Conservation (phyloP, 2,888 invertebrate species). For the Dynastes maya region DNA sequence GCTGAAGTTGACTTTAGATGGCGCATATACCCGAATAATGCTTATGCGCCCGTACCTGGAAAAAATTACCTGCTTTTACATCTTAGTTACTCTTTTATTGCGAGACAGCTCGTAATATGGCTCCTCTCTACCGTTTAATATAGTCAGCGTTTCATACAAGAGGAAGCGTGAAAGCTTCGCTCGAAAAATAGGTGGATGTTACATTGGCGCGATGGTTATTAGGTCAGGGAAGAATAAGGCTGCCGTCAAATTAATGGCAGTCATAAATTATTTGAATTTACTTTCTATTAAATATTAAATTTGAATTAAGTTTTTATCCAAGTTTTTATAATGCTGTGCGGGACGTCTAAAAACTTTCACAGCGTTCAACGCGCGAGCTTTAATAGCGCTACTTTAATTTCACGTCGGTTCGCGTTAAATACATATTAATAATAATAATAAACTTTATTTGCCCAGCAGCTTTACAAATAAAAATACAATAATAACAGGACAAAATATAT, state of each 20-base stretch:
- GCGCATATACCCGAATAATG: not conserved
- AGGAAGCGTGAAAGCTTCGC: not conserved
- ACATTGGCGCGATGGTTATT: not conserved
- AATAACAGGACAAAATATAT: too few relatives aligned
- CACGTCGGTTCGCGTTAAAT: too few relatives aligned
- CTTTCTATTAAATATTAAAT: conserved; percentile 30
- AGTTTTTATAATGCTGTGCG: not conserved
- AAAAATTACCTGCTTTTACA: not conserved
- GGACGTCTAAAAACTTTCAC: too few relatives aligned
- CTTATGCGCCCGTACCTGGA: not conserved
- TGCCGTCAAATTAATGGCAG: conserved; percentile 11
- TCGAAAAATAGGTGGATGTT: not conserved
- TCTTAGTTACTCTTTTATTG: conserved; percentile 14
- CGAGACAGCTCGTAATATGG: conserved; percentile 12
- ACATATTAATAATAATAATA: too few relatives aligned
- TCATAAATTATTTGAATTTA: conserved; percentile 27
- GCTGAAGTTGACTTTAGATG: not conserved
- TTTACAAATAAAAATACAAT: too few relatives aligned
- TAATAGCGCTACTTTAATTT: too few relatives aligned
- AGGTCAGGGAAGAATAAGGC: conserved; percentile 7
- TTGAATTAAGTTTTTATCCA: conserved; percentile 11
- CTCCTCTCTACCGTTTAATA: not conserved
- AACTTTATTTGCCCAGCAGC: too few relatives aligned
- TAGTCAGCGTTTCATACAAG: conserved; percentile 18
- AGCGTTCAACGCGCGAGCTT: too few relatives aligned